These are phyloP conservation scores for Corythornis leucogaster DNA, from an alignment of 2,797 vertebrate species.

Conservation along the genomic window DNA sequence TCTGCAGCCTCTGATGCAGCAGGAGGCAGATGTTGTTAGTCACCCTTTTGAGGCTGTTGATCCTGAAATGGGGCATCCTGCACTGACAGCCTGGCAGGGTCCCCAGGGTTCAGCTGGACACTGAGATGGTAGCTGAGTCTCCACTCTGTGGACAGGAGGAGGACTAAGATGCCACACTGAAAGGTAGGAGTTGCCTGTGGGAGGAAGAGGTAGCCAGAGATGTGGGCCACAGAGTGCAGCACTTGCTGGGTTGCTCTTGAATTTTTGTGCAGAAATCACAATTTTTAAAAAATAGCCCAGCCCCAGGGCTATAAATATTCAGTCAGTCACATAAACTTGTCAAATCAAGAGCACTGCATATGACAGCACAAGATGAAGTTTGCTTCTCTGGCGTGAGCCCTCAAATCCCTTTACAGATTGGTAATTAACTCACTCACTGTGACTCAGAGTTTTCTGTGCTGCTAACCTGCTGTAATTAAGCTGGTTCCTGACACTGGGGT, in stretches of 20 bases:
- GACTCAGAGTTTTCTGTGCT: slow-evolving; percentile 42
- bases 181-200: background rate
- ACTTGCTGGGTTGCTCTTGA: background rate
- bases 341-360: background rate
- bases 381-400: background rate
- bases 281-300: background rate
- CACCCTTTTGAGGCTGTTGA: background rate
- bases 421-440: slow-evolving; percentile 60
- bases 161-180: fast-evolving
- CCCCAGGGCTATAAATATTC: slow-evolving; percentile 14
- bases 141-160: background rate
- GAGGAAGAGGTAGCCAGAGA: background rate
- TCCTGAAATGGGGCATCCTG: background rate
- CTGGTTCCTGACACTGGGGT: background rate
- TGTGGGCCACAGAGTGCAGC: background rate
- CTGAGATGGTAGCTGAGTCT: background rate
- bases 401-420: slow-evolving; percentile 33
- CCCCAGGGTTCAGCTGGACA: background rate
- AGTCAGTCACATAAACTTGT: slow-evolving; percentile 16
- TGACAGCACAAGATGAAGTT: background rate
- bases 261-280: background rate
- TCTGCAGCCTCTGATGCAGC: background rate
- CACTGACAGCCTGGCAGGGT: background rate
- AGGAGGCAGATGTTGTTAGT: slow-evolving; percentile 27
- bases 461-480: slow-evolving; percentile 23